phyloP scores from a whole-genome alignment of 2,797 vertebrate species.

The Notolepis coatsorum region DNA sequence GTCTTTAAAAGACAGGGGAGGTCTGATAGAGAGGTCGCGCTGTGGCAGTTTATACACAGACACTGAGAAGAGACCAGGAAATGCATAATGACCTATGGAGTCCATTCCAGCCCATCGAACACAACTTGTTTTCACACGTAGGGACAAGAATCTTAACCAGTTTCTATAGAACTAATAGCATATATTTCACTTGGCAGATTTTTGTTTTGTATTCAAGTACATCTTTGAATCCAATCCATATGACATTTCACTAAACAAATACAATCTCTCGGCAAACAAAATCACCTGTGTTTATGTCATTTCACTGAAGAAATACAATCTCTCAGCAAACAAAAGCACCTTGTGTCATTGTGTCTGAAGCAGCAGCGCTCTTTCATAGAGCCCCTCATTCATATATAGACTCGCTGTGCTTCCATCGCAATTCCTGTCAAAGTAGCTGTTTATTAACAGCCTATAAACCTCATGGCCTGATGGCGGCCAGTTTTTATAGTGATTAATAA shows the following conservation, averaged over 20 bases:
- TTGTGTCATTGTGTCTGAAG: too few relatives aligned
- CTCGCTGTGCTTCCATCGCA: too few relatives aligned
- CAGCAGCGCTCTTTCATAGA: too few relatives aligned
- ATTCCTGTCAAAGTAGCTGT: too few relatives aligned
- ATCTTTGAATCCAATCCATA: constrained; percentile 2
- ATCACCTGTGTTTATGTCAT: too few relatives aligned
- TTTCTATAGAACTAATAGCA: constrained; percentile 25
- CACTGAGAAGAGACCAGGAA: constrained; percentile 59
- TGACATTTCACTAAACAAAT: constrained; percentile 23
- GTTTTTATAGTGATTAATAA: too few relatives aligned
- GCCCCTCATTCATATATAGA: too few relatives aligned
- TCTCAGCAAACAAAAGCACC: neutral
- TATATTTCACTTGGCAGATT: constrained; percentile 13
- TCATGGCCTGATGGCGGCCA: too few relatives aligned
- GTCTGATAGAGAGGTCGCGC: constrained; percentile 64
- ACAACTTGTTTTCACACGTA: constrained; percentile 20
- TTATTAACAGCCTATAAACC: too few relatives aligned
- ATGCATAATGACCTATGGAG: constrained; percentile 57
- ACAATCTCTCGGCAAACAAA: neutral
- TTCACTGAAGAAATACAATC: neutral
- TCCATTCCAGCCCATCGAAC: constrained; percentile 34
- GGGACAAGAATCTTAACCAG: constrained; percentile 6
- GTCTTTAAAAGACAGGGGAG: constrained; percentile 62
- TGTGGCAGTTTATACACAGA: constrained; percentile 54
- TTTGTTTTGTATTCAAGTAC: constrained; percentile 44